phyloP scores from a whole-genome alignment of 2,113 vertebrate genomes.

The Callopanchax toddi region DNA sequence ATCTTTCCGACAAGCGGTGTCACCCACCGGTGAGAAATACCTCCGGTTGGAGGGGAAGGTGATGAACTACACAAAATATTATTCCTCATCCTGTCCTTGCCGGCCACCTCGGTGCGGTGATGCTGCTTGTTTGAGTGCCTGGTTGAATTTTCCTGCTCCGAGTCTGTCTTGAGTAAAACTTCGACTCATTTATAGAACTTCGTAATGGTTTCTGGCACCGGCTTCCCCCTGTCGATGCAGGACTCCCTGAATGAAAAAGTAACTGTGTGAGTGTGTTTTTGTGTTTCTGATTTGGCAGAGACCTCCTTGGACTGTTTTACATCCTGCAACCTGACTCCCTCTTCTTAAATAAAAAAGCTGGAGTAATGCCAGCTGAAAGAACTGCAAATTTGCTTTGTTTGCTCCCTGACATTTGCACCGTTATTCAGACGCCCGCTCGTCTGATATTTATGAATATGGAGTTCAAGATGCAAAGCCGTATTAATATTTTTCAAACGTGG shows the following conservation, averaged over 20 bases:
- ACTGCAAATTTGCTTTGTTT: constrained; percentile 42
- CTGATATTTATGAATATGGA: constrained; percentile 55
- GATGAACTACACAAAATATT: constrained; percentile 43
- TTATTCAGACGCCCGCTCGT: constrained; percentile 47
- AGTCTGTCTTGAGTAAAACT: constrained; percentile 14
- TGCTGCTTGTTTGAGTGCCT: constrained; percentile 11
- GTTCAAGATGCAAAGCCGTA: constrained; percentile 21
- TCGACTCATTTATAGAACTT: constrained; percentile 8
- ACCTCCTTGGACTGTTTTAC: constrained; percentile 37
- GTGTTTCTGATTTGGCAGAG: constrained; percentile 57
- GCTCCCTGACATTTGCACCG: constrained; percentile 44
- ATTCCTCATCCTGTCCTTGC: constrained; percentile 48
- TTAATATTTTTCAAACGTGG: constrained; percentile 74
- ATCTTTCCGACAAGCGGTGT: constrained; percentile 69
- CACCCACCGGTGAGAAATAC: constrained; percentile 65
- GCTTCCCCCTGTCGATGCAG: constrained; percentile 15
- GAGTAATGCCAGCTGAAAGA: constrained; percentile 47
- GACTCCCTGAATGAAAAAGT: constrained; percentile 42
- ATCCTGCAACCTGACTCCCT: constrained; percentile 42
- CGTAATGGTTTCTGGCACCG: constrained; percentile 36
- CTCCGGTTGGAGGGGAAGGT: constrained; percentile 45
- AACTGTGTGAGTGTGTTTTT: constrained; percentile 56
- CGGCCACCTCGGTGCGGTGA: constrained; percentile 40
- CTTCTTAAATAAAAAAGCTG: constrained; percentile 26
- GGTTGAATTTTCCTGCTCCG: background rate